Base-by-base conservation (phyloP, 2,113 vertebrate genomes). In the Trematomus loennbergii region DNA sequence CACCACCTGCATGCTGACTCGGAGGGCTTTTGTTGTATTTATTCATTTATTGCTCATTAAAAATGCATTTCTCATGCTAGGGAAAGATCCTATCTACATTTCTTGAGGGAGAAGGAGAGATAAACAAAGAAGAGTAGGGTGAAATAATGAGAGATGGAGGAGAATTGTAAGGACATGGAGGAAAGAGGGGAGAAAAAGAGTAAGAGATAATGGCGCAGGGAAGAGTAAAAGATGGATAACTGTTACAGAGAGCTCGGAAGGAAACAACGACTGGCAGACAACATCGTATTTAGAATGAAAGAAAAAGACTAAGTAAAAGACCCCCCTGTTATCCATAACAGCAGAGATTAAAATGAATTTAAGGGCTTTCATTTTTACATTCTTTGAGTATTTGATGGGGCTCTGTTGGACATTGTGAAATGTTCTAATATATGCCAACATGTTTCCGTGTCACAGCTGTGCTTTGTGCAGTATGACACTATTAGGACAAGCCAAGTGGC, bases 1-100 rank as follows among this genome's bases (percentile, higher is more conserved):
- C 54, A 25, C 22, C 13, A 58, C 15, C 4, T 50, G 29, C 77
- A 72, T 8, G 18, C 36, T 79, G 46, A 72, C 73, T 77, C 61
- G 10, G 17, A 66, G 61, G 76, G 74, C 53, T 74, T 86, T 72
- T 78, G 81, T 82, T 85, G 64, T 74, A 80, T 87, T 87, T 85
- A 83, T 84, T 86, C 74, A 85, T 90, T 90, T 87, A 77, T 72
- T 87, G 49, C 73, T 85, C 68, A 88, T 88, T 87, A 87, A 84
- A 88, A 75, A 89, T 86, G 85, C 68, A 88, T 87, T 67, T 69
- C 18, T 71, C 65, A 67, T 74, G 55, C 74, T n/a, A 43, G 52
- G 63, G 55, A 79, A 73, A 72, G 60, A 82, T 88, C 73, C 25
- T 79, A 81, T 89, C 75, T 87, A 63, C 72, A 67, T 79, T 81